A percentile compares a stretch with the other conserved stretches of the same genome.
These are phyloP conservation scores for Athalia rosae DNA, from an alignment of 2,888 invertebrate genomes.

Conservation along the genomic window DNA sequence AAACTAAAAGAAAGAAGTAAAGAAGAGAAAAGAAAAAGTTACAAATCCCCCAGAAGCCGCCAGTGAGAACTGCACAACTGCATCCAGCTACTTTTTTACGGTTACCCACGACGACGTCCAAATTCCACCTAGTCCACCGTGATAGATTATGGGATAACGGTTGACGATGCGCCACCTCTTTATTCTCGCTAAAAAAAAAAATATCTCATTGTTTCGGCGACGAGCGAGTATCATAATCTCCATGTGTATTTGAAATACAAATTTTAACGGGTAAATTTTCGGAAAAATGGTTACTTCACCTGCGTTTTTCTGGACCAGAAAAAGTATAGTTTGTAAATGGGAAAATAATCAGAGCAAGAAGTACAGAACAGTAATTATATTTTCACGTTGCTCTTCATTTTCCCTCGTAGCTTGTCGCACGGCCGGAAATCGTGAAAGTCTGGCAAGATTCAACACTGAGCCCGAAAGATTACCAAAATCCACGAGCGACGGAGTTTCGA, in stretches of 20 bases:
- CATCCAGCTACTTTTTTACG: constrained; percentile 33
- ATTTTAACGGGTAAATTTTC: too few relatives aligned
- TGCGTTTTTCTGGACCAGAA: too few relatives aligned
- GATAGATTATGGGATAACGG: constrained; percentile 41
- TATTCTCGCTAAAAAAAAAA: neutral
- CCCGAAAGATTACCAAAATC: constrained; percentile 42
- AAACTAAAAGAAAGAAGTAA: constrained; percentile 34
- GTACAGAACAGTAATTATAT: constrained; percentile 24
- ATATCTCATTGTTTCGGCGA: neutral
- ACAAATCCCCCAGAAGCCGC: constrained; percentile 41
- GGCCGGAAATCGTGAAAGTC: constrained; percentile 9
- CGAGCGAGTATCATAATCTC: too few relatives aligned
- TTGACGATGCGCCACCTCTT: neutral
- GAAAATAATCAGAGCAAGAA: neutral
- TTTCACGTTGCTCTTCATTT: neutral
- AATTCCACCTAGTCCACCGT: constrained; percentile 16
- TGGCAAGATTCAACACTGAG: constrained; percentile 10
- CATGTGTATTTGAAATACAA: too few relatives aligned
- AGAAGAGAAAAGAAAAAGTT: constrained; percentile 20
- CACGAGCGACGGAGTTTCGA: constrained; percentile 34
- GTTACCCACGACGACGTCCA: constrained; percentile 19
- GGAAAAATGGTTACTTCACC: too few relatives aligned
- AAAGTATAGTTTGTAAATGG: neutral
- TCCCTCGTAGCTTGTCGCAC: neutral
- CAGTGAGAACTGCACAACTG: constrained; percentile 44